Base-by-base conservation (phyloP, 2,888 invertebrate genomes). In the Drosophila eohydei region DNA sequence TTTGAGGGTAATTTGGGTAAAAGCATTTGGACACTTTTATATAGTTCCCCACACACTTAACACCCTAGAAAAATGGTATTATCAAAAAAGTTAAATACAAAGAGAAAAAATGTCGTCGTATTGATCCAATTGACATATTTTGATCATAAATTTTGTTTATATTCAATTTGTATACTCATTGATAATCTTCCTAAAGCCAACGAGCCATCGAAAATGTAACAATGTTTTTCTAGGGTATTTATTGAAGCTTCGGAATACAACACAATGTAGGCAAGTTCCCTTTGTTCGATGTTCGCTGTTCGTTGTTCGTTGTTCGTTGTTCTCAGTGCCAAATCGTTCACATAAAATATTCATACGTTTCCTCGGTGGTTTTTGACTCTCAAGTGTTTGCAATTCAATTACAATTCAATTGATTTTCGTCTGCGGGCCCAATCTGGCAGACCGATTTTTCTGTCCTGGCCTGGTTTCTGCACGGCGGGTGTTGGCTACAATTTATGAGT, bases 331-430 rank as follows among this genome's bases (percentile, higher is more conserved):
- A 86, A 86, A 81, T 84, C 80, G 84, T 77, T 87, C 87, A 84
- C 77, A 82, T 87, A 84, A 87, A 87, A 87, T 87, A 87, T 87
- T 82, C 87, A 87, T 82, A 78, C 84, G 82, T 84, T 82, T 84
- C 68, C 85, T 82, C 38, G 46, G 83, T 79, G 86, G 83, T 80
- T 84, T 82, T 75, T 79, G 77, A 63, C 79, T 83, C 80, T 78
- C 72, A 87, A 82, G 82, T 84, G 84, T 80, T 80, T 81, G 80
- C 84, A 84, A 83, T 87, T 87, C 84, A 84, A 83, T 87, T 87
- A 86, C 86, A 83, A 81, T 83, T 87, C 85, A 78, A 87, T 86
- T 86, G 84, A 84, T 83, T 87, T 86, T 84, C 78, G 75, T 76
- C 75, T 81, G 78, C 73, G 65, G 74, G 73, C 73, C 60, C 75